phyloP scores from a whole-genome alignment of 2,797 vertebrate species.

The Kryptolebias ocellatus region DNA sequence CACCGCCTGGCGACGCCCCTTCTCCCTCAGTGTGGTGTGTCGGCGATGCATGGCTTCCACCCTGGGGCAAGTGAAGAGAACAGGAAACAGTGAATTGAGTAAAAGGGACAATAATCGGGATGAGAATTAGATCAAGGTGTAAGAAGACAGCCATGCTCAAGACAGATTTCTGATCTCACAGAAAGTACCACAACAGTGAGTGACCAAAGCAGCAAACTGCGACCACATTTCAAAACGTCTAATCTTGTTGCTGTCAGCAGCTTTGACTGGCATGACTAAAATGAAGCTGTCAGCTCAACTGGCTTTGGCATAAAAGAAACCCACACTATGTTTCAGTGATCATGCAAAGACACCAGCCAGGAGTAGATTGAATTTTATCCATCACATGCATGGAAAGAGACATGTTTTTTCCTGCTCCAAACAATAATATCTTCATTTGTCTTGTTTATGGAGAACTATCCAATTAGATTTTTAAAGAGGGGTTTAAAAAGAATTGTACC shows the following conservation, averaged over 20 bases:
- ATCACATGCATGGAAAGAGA: background rate
- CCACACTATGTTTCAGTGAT: background rate
- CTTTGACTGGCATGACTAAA: constrained; percentile 38
- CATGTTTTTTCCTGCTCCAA: background rate
- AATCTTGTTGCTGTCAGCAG: constrained; percentile 37
- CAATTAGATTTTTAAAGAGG: background rate
- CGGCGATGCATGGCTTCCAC: constrained; percentile 91
- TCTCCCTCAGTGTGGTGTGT: constrained; percentile 93
- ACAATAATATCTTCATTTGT: constrained; percentile 3
- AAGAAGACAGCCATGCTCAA: constrained; percentile 3
- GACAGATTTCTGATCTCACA: constrained; percentile 22
- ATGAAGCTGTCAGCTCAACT: constrained; percentile 47
- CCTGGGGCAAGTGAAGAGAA: constrained; percentile 70
- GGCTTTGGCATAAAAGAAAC: constrained; percentile 38
- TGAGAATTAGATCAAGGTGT: background rate
- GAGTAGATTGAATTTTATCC: constrained; percentile 7
- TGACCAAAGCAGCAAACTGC: constrained; percentile 38
- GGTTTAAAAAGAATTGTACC: background rate
- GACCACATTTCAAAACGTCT: constrained; percentile 25
- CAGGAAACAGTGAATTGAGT: constrained; percentile 11
- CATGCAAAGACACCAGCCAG: background rate
- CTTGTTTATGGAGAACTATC: background rate
- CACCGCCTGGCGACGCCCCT: constrained; percentile 94
- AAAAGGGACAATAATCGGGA: background rate
- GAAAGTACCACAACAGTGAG: constrained; percentile 17